Evolutionary conservation across 2,797 vertebrate species (phyloP).

Genomic region (Botia almorhae): DNA sequence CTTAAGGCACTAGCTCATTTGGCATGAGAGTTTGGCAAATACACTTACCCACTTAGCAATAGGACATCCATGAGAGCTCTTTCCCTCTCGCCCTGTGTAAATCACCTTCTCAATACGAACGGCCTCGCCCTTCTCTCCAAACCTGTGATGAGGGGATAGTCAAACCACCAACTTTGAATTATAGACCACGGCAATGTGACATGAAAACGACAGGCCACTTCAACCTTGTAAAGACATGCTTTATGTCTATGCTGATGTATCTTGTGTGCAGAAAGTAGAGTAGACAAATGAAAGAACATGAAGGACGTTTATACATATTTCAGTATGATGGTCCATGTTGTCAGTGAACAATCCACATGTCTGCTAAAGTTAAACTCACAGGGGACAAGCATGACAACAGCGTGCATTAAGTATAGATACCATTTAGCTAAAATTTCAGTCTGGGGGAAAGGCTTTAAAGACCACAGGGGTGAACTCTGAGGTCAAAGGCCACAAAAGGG

Average conservation of each 20-base stretch:
- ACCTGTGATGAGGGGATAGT: conserved; percentile 74
- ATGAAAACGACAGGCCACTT: neutral
- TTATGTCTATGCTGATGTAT: neutral
- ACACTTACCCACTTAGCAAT: conserved; percentile 98
- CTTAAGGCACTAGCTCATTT: neutral
- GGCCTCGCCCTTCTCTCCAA: conserved; percentile 92
- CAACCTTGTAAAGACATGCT: neutral
- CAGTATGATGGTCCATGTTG: neutral
- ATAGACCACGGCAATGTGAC: neutral
- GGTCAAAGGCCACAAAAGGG: conserved; percentile 74
- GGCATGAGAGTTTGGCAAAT: neutral
- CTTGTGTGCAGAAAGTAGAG: neutral
- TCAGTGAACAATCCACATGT: neutral
- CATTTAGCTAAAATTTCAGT: conserved; percentile 43
- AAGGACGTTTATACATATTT: neutral
- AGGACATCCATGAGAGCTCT: conserved; percentile 96
- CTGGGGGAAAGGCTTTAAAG: conserved; percentile 57
- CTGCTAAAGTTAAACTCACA: neutral
- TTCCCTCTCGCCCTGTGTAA: conserved; percentile 94
- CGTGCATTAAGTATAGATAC: conserved; percentile 22
- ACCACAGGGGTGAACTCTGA: conserved; percentile 67
- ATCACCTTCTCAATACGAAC: conserved; percentile 95
- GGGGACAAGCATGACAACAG: conserved; percentile 4
- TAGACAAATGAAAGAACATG: neutral
- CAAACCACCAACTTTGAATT: too few relatives aligned